These are phyloP conservation scores for Phalacrocorax pelagicus DNA, from an alignment of 2,113 vertebrate species.

Conservation along the genomic window DNA sequence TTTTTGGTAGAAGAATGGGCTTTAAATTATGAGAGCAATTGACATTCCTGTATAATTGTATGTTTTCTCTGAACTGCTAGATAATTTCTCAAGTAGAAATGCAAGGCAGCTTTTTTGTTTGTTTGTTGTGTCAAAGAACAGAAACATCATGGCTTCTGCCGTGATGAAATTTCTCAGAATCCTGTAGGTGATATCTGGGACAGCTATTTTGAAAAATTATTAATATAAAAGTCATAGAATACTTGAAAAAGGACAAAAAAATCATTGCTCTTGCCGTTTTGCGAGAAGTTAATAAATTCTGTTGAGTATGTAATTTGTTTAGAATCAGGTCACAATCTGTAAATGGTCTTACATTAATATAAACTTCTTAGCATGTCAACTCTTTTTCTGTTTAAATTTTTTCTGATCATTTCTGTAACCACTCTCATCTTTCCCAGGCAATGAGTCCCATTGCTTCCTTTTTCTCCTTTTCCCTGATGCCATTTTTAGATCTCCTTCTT, in stretches of 20 bases:
- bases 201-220: background rate
- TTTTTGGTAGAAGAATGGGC: background rate
- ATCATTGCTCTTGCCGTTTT: background rate
- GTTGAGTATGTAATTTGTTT: background rate
- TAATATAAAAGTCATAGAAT: background rate
- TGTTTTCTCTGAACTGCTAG: background rate
- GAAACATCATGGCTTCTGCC: background rate
- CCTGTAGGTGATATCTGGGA: background rate
- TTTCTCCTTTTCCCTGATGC: background rate
- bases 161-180: background rate
- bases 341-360: background rate
- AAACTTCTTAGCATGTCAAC: background rate
- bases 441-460: background rate
- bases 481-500: background rate
- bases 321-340: background rate
- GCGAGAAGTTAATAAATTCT: background rate
- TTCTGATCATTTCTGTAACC: background rate
- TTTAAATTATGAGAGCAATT: background rate
- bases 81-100: background rate
- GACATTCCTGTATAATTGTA: background rate
- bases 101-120: background rate
- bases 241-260: background rate
- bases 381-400: background rate
- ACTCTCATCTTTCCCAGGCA: background rate
- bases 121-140: background rate